These are phyloP conservation scores for Gobio occitaniae DNA, from an alignment of 2,797 vertebrate species.

Conservation along the genomic window DNA sequence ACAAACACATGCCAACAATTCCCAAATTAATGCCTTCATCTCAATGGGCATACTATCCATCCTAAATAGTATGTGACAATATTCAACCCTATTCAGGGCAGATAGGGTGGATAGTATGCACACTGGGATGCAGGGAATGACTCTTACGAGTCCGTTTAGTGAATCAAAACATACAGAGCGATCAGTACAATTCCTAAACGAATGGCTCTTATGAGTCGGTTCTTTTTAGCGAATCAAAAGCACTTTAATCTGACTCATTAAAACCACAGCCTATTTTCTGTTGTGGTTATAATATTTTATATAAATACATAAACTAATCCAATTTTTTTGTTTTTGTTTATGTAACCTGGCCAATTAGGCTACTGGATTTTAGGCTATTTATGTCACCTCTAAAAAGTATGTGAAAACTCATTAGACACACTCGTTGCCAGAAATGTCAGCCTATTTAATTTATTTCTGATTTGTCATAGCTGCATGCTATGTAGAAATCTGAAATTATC, in stretches of 20 bases:
- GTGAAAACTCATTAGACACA: not conserved
- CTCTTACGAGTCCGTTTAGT: not conserved
- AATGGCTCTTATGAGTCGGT: not conserved
- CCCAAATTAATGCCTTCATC: not conserved
- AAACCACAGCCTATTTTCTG: not conserved
- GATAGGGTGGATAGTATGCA: too few species aligned
- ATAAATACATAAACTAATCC: not conserved
- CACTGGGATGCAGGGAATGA: not conserved
- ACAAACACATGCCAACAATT: not conserved
- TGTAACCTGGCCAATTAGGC: not conserved
- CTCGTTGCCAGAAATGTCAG: not conserved
- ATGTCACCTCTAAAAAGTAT: not conserved
- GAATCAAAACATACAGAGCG: not conserved
- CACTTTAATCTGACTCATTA: constrained; percentile 7
- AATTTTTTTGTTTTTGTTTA: not conserved
- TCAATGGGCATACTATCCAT: too few species aligned
- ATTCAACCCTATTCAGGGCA: too few species aligned
- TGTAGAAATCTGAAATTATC: not conserved
- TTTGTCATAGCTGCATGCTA: not conserved
- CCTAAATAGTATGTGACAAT: too few species aligned
- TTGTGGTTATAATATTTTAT: not conserved
- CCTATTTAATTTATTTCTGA: not conserved
- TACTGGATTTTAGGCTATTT: not conserved
- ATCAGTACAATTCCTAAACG: not conserved
- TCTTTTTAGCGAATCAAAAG: constrained; percentile 7